Evolutionary conservation across 1,140 invertebrate species (phyloP).

Genomic region (Sycobia sp.): DNA sequence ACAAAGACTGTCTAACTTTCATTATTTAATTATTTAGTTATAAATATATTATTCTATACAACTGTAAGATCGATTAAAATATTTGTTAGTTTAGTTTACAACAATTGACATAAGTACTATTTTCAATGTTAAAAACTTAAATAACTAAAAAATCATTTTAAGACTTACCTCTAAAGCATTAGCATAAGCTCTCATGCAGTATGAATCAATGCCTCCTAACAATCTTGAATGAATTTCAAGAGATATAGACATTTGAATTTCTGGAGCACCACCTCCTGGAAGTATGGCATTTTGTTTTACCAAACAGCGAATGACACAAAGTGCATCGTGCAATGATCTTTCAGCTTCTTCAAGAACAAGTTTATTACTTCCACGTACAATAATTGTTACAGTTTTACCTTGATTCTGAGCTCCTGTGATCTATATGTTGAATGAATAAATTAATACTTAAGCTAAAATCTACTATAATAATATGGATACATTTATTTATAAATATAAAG

Average conservation of each 20-base stretch:
- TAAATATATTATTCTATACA: too few species aligned
- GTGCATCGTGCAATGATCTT: constrained; percentile 95
- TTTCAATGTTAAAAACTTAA: too few species aligned
- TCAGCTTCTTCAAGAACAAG: constrained; percentile 94
- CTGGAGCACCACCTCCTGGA: constrained; percentile 95
- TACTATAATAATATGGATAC: constrained; percentile 4
- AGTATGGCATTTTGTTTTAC: constrained; percentile 91
- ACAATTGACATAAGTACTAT: too few species aligned
- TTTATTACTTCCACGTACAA: constrained; percentile 97
- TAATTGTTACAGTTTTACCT: constrained; percentile 89
- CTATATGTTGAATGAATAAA: too few species aligned
- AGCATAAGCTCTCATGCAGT: constrained; percentile 93
- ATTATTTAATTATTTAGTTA: too few species aligned
- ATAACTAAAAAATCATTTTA: too few species aligned
- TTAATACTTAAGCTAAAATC: constrained; percentile 17
- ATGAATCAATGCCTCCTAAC: constrained; percentile 89
- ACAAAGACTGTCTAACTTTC: too few species aligned
- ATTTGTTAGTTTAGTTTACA: too few species aligned
- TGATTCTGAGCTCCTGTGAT: constrained; percentile 88
- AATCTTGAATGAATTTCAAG: constrained; percentile 83
- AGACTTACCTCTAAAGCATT: constrained; percentile 86
- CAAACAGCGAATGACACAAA: constrained; percentile 96
- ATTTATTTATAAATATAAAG: background rate
- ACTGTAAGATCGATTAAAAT: too few species aligned
- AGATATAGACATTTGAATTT: constrained; percentile 89